phyloP scores from a whole-genome alignment of 2,113 vertebrate species.

The Hemiscyllium ocellatum region DNA sequence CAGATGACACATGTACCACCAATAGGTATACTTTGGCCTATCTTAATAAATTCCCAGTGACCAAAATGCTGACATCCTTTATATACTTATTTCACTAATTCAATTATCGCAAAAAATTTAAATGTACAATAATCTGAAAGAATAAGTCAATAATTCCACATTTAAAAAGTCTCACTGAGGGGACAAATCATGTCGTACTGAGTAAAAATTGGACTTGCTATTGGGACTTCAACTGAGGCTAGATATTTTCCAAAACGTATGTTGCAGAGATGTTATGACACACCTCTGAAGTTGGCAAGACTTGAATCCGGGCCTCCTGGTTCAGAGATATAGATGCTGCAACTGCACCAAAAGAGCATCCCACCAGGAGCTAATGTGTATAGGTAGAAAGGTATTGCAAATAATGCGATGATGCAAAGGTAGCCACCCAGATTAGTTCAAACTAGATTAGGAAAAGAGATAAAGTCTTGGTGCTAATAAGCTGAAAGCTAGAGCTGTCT shows the following conservation, averaged over 20 bases:
- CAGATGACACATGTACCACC: background rate
- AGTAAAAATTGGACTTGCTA: background rate
- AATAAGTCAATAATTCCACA: background rate
- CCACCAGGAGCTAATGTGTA: background rate
- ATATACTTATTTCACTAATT: background rate
- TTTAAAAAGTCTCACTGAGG: background rate
- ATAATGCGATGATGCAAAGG: background rate
- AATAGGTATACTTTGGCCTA: background rate
- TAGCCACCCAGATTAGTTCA: background rate
- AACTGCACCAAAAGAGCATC: no score
- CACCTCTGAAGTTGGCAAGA: no score
- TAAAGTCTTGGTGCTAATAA: background rate
- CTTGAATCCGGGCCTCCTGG: no score
- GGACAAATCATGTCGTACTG: background rate
- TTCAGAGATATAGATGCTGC: no score
- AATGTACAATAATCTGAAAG: background rate
- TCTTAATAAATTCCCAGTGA: background rate
- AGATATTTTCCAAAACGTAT: background rate
- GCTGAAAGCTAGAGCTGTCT: background rate
- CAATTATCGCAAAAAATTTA: background rate
- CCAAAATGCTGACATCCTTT: background rate
- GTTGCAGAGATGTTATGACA: no score
- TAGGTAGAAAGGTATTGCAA: background rate
- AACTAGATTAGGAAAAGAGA: background rate
- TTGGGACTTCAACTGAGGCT: background rate